Evolutionary conservation across 64 coral and sea anemone species (phyloP), one percentile per base, ranked within the genome.

Genomic region (Stylophora pistillata): DNA sequence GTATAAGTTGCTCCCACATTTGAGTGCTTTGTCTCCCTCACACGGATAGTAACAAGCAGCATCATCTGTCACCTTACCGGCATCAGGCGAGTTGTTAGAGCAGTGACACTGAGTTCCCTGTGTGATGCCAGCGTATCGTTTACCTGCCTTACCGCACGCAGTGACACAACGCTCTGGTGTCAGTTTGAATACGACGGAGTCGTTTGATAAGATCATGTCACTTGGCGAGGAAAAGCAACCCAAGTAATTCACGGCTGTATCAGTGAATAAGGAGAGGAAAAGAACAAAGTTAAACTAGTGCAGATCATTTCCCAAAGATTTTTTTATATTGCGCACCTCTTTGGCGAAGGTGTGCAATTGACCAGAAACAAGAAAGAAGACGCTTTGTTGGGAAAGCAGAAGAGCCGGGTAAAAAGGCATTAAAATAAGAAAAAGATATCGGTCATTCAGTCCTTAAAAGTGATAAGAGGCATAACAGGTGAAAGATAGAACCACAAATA

Each of bases 141-240:
- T 53, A 68, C 23, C 66, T 11, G 9, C 27, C 7, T 78, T 62
- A 59, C 58, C 87, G 15, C 87, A 88, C 16, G 52, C 47, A 47
- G 87, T 88, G 21, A 88, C 87, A 75, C 87, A 88, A 9, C 52
- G 53, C 73, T 76, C 74, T 66, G 87, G 87, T 34, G 74, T 74
- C 87, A 78, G 7, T 41, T 58, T 60, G 16, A 9, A 37, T 37
- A 74, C 73, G n/a, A 32, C 68, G 74, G 69, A 20, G 41, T 88
- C 60, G 21, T 26, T 78, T 13, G 47, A 64, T 23, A 64, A 63
- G n/a, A 66, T 16, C 61, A 64, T 88, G 16, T 61, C 57, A 41
- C 64, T 61, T 30, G 52, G 73, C 21, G 58, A 78, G 10, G 28
- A 29, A 61, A 53, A 88, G 60, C 87, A 88, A 15, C 87, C 87